phyloP scores from a whole-genome alignment of 1,140 invertebrate genomes.

The Temnothorax longispinosus region DNA sequence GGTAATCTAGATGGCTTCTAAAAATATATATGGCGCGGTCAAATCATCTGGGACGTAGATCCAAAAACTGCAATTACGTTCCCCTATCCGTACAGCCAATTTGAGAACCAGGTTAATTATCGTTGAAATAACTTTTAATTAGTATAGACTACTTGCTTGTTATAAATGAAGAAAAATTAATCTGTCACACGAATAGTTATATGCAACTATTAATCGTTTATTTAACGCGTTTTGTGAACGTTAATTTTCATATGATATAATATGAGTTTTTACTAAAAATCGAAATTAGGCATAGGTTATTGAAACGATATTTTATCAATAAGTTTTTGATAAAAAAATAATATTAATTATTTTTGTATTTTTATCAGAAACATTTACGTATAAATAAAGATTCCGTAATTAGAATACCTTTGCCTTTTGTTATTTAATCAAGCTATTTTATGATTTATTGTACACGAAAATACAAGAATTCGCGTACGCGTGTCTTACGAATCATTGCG shows the following conservation, averaged over 20 bases:
- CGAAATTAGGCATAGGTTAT: too few species aligned
- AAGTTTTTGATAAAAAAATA: neutral
- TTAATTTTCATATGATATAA: neutral
- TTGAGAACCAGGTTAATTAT: neutral
- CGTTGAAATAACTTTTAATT: neutral
- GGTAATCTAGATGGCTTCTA: constrained; percentile 82
- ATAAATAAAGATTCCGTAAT: neutral
- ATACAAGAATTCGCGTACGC: neutral
- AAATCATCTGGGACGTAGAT: constrained; percentile 82
- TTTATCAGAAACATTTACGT: neutral
- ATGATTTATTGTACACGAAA: neutral
- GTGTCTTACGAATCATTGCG: constrained; percentile 8
- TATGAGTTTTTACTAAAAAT: neutral
- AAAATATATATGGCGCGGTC: constrained; percentile 82
- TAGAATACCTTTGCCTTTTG: neutral
- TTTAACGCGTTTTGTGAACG: neutral
- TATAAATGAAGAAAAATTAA: neutral
- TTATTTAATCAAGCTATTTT: neutral
- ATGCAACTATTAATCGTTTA: neutral
- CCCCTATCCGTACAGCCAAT: neutral
- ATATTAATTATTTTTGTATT: neutral
- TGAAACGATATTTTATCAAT: too few species aligned
- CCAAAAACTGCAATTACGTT: constrained; percentile 80
- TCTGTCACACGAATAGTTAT: neutral
- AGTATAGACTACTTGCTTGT: neutral